These are phyloP conservation scores for Calycopis cecrops DNA, from an alignment of 1,140 invertebrate species.

Conservation along the genomic window DNA sequence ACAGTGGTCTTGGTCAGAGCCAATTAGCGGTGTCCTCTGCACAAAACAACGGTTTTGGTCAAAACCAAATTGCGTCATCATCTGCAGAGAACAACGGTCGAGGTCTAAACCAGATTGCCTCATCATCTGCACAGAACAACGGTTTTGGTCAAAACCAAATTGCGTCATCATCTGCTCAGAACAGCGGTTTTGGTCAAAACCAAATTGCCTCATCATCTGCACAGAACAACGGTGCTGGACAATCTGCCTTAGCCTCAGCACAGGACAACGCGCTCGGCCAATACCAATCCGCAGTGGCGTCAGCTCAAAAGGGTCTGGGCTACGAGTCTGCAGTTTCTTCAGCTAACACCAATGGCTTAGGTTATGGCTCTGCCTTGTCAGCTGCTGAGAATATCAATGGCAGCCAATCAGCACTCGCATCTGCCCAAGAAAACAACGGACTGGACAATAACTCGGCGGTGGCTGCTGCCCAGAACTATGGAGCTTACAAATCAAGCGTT, in stretches of 20 bases:
- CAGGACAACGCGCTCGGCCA: constrained; percentile 13
- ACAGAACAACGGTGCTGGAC: neutral
- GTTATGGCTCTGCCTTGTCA: constrained; percentile 15
- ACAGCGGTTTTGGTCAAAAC: neutral
- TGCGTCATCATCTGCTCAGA: neutral
- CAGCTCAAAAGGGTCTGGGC: constrained; percentile 19
- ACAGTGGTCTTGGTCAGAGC: neutral
- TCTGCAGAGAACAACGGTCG: constrained; percentile 12
- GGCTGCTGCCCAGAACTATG: constrained; percentile 2
- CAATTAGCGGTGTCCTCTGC: constrained; percentile 8
- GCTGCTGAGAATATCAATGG: constrained; percentile 14
- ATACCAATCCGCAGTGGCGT: constrained; percentile 16
- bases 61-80: constrained; percentile 14
- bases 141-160: neutral
- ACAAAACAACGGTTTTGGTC: neutral
- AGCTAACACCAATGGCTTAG: constrained; percentile 18
- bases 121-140: neutral
- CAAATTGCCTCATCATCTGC: constrained; percentile 9
- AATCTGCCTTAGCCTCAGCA: constrained; percentile 16
- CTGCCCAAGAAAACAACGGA: constrained; percentile 15
- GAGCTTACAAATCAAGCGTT: neutral
- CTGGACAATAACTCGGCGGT: constrained; percentile 6
- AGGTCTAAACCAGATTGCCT: neutral
- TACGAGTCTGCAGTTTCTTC: constrained; percentile 25
- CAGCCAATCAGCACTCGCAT: constrained; percentile 13